A percentile compares a stretch with the other conserved stretches of the same genome.
Evolutionary conservation across 2,888 invertebrate genomes (phyloP).

Genomic region (Mantis religiosa): DNA sequence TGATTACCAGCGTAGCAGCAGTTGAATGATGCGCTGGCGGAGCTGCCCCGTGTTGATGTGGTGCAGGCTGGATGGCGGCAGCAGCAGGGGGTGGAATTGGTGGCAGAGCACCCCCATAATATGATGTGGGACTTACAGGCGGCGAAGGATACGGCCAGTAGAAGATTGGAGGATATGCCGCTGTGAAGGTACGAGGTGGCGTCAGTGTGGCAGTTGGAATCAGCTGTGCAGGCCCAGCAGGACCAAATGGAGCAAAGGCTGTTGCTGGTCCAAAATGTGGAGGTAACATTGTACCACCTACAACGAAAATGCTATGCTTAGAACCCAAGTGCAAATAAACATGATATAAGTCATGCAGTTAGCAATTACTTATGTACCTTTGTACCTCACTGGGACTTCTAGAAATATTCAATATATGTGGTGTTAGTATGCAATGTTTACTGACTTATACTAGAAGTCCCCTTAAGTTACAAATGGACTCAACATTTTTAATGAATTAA

Average conservation of each 20-base stretch:
- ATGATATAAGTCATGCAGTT: not conserved
- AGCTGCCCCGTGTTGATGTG: slow-evolving; percentile 8
- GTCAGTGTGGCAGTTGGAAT: slow-evolving; percentile 21
- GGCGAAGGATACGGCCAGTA: slow-evolving; percentile 95
- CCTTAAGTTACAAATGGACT: not conserved
- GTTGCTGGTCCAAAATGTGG: slow-evolving; percentile 39
- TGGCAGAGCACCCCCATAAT: slow-evolving; percentile 54
- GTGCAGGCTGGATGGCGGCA: slow-evolving; percentile 21
- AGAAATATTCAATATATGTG: not conserved
- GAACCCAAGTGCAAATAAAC: not conserved
- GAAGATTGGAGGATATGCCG: slow-evolving; percentile 51
- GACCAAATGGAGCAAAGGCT: slow-evolving; percentile 48
- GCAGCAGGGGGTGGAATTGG: slow-evolving; percentile 20
- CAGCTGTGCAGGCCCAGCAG: slow-evolving; percentile 20
- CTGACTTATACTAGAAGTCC: not conserved
- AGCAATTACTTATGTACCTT: not conserved
- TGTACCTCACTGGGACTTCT: not conserved
- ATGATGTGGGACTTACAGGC: slow-evolving; percentile 87
- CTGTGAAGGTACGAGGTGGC: slow-evolving; percentile 31
- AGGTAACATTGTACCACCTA: slow-evolving; percentile 53
- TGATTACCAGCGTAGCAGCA: slow-evolving; percentile 38
- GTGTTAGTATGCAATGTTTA: not conserved
- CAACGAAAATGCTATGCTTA: slow-evolving; percentile 17
- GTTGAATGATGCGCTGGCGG: slow-evolving; percentile 7
- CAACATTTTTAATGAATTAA: not conserved